Evolutionary conservation across 2,888 invertebrate species (phyloP).

Genomic region (Nymphalis c-album): DNA sequence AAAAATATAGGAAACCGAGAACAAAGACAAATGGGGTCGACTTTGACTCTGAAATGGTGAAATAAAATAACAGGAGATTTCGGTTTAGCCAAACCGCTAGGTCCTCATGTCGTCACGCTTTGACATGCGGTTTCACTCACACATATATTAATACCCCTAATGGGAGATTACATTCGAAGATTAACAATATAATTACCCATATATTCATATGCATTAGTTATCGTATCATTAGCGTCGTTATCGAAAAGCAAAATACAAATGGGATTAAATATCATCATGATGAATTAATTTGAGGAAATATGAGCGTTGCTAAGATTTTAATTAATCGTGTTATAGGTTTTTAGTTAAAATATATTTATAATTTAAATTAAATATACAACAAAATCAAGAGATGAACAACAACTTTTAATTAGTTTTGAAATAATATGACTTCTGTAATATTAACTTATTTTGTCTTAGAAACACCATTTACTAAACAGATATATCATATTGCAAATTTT

Average conservation of each 20-base stretch:
- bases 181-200: slow-evolving; percentile 17
- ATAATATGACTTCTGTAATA: neutral
- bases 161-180: slow-evolving; percentile 25
- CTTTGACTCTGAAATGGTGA: slow-evolving; percentile 72
- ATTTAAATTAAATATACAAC: no score
- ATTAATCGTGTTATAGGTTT: slow-evolving; percentile 1
- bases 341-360: neutral
- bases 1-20: slow-evolving; percentile 81
- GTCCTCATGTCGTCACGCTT: slow-evolving; percentile 29
- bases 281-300: neutral
- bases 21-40: slow-evolving; percentile 81
- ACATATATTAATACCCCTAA: slow-evolving; percentile 30
- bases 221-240: slow-evolving; percentile 4
- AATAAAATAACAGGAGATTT: slow-evolving; percentile 74
- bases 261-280: neutral
- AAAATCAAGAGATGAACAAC: neutral
- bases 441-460: neutral
- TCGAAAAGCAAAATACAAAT: neutral
- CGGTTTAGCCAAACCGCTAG: slow-evolving; percentile 49
- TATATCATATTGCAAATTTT: neutral
- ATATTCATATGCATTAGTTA: slow-evolving; percentile 7
- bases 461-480: neutral
- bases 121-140: slow-evolving; percentile 29
- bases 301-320: neutral
- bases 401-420: slow-evolving; percentile 4